Evolutionary conservation across 2,113 vertebrate genomes (phyloP).

Genomic region (Hydrochoerus hydrochaeris): DNA sequence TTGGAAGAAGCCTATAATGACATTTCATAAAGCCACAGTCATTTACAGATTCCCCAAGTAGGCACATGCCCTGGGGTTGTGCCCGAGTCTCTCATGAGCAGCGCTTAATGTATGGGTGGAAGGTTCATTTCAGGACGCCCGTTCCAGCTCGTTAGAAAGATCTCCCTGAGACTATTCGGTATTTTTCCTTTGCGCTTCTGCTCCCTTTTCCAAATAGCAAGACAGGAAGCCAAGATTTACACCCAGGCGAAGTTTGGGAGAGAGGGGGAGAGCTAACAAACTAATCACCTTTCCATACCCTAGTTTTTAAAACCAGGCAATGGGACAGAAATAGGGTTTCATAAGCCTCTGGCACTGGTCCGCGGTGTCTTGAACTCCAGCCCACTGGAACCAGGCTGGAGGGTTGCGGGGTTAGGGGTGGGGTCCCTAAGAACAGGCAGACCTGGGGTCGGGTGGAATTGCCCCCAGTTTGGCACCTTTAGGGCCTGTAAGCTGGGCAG

Average conservation of each 20-base stretch:
- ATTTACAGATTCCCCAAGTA: constrained; percentile 72
- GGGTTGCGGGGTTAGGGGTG: neutral
- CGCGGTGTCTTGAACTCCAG: neutral
- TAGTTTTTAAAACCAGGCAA: constrained; percentile 32
- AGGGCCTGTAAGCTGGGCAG: neutral
- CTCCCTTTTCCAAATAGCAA: constrained; percentile 62
- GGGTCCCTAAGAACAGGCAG: neutral
- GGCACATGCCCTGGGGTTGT: constrained; percentile 50
- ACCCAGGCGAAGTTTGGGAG: constrained; percentile 47
- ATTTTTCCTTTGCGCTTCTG: constrained; percentile 67
- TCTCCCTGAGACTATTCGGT: constrained; percentile 72
- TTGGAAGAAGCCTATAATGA: constrained; percentile 61
- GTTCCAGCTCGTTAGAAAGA: constrained; percentile 59
- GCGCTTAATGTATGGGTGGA: constrained; percentile 68
- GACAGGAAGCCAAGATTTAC: neutral
- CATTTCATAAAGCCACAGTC: constrained; percentile 59
- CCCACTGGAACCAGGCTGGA: neutral
- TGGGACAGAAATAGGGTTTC: neutral
- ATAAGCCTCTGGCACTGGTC: neutral
- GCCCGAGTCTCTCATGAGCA: constrained; percentile 71
- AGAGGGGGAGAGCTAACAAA: neutral
- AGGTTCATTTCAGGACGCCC: constrained; percentile 79
- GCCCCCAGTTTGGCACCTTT: neutral
- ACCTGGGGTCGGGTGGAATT: neutral
- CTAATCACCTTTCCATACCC: neutral